Evolutionary conservation across 1,140 invertebrate genomes (phyloP).

Genomic region (Orchesella cincta): DNA sequence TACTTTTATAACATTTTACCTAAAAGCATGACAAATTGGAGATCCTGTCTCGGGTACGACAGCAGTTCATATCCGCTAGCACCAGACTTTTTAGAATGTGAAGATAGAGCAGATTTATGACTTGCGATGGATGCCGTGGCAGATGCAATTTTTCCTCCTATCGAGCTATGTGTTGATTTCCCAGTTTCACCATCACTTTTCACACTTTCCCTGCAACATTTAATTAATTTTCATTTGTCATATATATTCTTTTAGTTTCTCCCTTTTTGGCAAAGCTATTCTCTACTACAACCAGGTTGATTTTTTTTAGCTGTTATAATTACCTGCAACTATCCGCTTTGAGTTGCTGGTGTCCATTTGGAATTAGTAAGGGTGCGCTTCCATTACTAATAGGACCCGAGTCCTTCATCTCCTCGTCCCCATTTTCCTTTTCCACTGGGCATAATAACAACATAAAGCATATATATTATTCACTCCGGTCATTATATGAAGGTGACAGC

Average conservation of each 20-base stretch:
- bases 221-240: too few species aligned
- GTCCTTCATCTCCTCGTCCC: constrained; percentile 59
- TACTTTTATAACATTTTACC: constrained; percentile 55
- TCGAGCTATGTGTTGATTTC: constrained; percentile 71
- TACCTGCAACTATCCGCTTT: constrained; percentile 29
- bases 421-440: constrained; percentile 61
- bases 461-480: neutral
- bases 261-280: too few species aligned
- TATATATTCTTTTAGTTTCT: too few species aligned
- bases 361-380: constrained; percentile 34
- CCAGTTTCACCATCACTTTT: constrained; percentile 77
- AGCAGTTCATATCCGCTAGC: constrained; percentile 71
- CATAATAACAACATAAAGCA: neutral
- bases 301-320: neutral
- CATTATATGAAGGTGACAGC: neutral
- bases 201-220: constrained; percentile 59
- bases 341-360: constrained; percentile 30
- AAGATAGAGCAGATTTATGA: constrained; percentile 51
- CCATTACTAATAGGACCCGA: constrained; percentile 39
- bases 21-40: constrained; percentile 79
- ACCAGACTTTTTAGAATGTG: constrained; percentile 64
- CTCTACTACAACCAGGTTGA: too few species aligned
- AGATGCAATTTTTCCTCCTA: constrained; percentile 57
- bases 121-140: constrained; percentile 46
- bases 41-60: constrained; percentile 68